A percentile compares a stretch with the other conserved stretches of the same genome.
Evolutionary conservation across 2,888 invertebrate species (phyloP).

Genomic region (Drosophila ezoana): DNA sequence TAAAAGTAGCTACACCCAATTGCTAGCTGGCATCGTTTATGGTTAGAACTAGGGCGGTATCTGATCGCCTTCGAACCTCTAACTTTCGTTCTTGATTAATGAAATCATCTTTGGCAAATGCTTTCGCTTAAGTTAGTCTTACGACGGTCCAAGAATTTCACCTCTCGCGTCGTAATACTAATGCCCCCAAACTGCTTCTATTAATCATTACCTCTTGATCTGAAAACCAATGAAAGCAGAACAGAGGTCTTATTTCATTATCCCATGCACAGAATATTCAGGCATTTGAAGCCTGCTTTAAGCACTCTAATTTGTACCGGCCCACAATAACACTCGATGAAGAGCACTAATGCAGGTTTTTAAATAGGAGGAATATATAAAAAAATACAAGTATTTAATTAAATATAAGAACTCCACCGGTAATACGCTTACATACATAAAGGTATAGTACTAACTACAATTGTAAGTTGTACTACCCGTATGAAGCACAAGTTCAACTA

Average conservation of each 20-base stretch:
- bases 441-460: constrained; percentile 47
- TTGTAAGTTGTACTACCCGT: constrained; percentile 48
- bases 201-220: no score
- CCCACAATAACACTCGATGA: constrained; percentile 53
- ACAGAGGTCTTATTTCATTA: no score
- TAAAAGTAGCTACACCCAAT: constrained; percentile 85
- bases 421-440: constrained; percentile 50
- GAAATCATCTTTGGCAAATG: no score
- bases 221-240: no score
- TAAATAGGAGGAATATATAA: constrained; percentile 49
- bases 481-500: constrained; percentile 64
- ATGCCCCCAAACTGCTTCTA: no score
- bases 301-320: constrained; percentile 49
- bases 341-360: constrained; percentile 53
- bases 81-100: background rate
- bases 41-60: constrained; percentile 32
- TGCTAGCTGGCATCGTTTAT: constrained; percentile 53
- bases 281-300: constrained; percentile 29
- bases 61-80: no score
- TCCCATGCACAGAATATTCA: no score
- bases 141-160: no score
- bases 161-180: no score
- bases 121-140: no score
- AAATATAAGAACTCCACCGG: constrained; percentile 47
- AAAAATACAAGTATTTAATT: constrained; percentile 46